Evolutionary conservation across 2,113 vertebrate genomes (phyloP).

Genomic region (Hemichromis elongatus): DNA sequence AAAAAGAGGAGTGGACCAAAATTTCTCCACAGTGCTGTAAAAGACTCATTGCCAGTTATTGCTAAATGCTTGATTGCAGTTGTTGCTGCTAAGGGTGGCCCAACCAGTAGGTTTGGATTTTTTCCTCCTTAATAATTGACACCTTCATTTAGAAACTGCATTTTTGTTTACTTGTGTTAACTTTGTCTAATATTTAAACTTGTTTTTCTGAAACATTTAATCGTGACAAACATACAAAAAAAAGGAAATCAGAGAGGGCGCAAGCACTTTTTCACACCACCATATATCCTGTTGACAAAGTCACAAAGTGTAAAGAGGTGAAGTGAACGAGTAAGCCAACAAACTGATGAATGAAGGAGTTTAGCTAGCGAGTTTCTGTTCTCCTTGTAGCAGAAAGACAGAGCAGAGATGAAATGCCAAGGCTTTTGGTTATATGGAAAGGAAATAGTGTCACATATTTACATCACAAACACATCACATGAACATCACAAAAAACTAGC

Average conservation of each 20-base stretch:
- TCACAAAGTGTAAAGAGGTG: conserved; percentile 1
- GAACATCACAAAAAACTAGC: neutral
- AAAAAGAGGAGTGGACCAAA: neutral
- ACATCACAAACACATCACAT: conserved; percentile 15
- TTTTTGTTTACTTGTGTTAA: neutral
- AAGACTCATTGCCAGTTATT: too few species aligned
- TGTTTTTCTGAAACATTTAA: neutral
- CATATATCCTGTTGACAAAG: conserved; percentile 29
- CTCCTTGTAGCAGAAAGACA: neutral
- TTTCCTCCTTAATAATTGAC: neutral
- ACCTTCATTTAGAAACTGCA: neutral
- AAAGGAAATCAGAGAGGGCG: neutral
- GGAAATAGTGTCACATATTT: neutral
- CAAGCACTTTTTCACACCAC: neutral
- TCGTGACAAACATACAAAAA: neutral
- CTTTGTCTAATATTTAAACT: neutral
- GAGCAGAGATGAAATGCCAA: neutral
- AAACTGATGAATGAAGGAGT: conserved; percentile 18
- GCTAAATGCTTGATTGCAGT: neutral
- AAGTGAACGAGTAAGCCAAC: neutral
- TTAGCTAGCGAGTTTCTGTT: conserved; percentile 15
- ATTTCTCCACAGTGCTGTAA: too few species aligned
- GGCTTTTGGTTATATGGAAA: neutral
- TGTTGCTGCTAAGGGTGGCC: neutral
- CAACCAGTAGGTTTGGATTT: neutral